A percentile compares a stretch with the other conserved stretches of the same genome.
phyloP scores from a whole-genome alignment of 2,888 invertebrate genomes.

The Catocala fraxini region DNA sequence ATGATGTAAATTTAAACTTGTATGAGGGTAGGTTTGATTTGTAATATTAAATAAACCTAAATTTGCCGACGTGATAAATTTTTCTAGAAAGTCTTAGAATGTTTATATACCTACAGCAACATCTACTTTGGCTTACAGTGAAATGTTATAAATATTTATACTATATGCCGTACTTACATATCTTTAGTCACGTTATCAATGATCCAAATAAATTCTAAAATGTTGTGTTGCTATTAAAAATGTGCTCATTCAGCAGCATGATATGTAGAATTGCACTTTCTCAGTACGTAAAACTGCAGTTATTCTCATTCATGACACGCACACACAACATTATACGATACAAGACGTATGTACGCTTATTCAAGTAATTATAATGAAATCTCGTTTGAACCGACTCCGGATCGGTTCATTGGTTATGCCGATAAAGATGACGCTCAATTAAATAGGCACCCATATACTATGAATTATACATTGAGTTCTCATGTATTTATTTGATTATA shows the following conservation, averaged over 20 bases:
- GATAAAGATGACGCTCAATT: constrained; percentile 25
- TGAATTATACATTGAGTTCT: background rate
- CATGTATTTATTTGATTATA: background rate
- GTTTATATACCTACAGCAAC: no score
- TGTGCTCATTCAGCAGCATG: no score
- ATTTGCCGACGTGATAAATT: no score
- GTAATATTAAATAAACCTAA: no score
- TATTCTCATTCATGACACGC: constrained; percentile 14
- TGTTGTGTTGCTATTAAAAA: background rate
- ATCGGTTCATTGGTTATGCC: constrained; percentile 36
- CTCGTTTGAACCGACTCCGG: constrained; percentile 22
- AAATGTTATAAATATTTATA: no score
- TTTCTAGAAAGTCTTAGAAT: no score
- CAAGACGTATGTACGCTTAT: constrained; percentile 17
- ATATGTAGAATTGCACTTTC: constrained; percentile 2
- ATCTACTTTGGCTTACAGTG: no score
- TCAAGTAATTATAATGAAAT: constrained; percentile 37
- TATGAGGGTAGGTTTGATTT: no score
- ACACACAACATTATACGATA: constrained; percentile 17
- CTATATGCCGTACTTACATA: no score
- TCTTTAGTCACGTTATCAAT: no score
- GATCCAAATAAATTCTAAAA: no score
- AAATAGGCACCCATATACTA: background rate
- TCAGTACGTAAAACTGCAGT: constrained; percentile 6
- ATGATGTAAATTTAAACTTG: no score